A percentile compares a stretch with the other conserved stretches of the same genome.
These are phyloP conservation scores for Marronus borbonicus DNA, from an alignment of 2,888 invertebrate genomes.

Conservation along the genomic window DNA sequence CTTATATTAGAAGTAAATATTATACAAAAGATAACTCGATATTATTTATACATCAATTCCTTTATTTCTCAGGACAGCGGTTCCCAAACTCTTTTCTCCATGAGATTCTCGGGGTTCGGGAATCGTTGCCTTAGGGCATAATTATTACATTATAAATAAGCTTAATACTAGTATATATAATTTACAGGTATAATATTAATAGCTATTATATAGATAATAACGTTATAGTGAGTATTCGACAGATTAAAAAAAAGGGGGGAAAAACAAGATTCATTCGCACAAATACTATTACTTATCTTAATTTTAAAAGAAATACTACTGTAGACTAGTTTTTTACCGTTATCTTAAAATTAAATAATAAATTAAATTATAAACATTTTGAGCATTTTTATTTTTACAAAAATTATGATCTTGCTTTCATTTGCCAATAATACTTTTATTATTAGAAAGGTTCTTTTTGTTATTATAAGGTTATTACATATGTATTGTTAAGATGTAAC, in stretches of 20 bases:
- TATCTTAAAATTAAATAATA: slow-evolving; percentile 37
- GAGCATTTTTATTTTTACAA: slow-evolving; percentile 22
- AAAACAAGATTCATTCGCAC: background rate
- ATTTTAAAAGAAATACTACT: slow-evolving; percentile 27
- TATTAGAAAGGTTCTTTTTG: background rate
- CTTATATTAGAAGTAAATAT: slow-evolving; percentile 25
- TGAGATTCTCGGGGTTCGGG: background rate
- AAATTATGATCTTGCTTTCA: background rate
- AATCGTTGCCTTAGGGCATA: too few species aligned
- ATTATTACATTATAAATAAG: slow-evolving; percentile 32
- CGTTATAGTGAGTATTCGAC: slow-evolving; percentile 34
- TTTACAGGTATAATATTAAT: slow-evolving; percentile 26
- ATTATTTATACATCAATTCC: slow-evolving; percentile 33
- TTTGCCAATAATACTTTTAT: background rate
- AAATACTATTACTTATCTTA: slow-evolving; percentile 23
- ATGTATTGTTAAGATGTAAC: background rate
- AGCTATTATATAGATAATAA: slow-evolving; percentile 17
- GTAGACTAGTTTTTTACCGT: slow-evolving; percentile 41
- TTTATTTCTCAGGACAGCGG: slow-evolving; percentile 31
- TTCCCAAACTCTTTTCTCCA: background rate
- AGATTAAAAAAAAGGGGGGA: background rate
- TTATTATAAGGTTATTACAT: background rate
- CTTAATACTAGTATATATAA: slow-evolving; percentile 28
- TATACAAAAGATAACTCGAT: slow-evolving; percentile 15
- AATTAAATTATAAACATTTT: slow-evolving; percentile 44